Evolutionary conservation across 2,797 vertebrate genomes (phyloP).

Genomic region (Acrossocheilus fasciatus): DNA sequence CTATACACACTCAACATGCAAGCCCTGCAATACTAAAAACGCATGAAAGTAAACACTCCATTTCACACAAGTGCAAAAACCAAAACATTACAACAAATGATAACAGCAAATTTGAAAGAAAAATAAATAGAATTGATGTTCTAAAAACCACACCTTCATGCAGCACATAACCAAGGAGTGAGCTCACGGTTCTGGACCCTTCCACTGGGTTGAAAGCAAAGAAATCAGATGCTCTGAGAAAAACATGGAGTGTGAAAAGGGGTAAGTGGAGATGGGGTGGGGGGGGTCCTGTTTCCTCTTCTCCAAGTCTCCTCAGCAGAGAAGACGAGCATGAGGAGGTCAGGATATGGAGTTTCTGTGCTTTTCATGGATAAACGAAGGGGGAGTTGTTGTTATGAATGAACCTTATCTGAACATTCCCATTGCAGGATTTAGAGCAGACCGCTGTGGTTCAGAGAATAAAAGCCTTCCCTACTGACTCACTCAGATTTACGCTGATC

Average conservation of each 20-base stretch:
- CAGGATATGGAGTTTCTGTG: slow-evolving; percentile 32
- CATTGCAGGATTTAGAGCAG: slow-evolving; percentile 27
- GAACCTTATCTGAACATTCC: slow-evolving; percentile 59
- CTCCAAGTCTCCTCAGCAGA: slow-evolving; percentile 12
- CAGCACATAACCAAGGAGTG: slow-evolving; percentile 63
- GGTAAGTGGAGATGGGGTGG: neutral
- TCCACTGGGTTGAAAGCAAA: slow-evolving; percentile 30
- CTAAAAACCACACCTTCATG: slow-evolving; percentile 67
- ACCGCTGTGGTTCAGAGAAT: slow-evolving; percentile 27
- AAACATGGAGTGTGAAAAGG: slow-evolving; percentile 12
- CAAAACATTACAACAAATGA: slow-evolving; percentile 54
- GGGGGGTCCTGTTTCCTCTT: slow-evolving; percentile 11
- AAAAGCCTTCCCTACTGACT: slow-evolving; percentile 6
- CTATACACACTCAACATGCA: slow-evolving; percentile 54
- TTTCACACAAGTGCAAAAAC: slow-evolving; percentile 51
- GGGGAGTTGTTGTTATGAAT: slow-evolving; percentile 50
- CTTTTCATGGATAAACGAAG: slow-evolving; percentile 44
- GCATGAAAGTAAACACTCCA: slow-evolving; percentile 11
- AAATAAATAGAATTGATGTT: slow-evolving; percentile 60
- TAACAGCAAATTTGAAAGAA: slow-evolving; percentile 52
- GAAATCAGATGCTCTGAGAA: slow-evolving; percentile 1
- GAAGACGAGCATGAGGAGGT: neutral
- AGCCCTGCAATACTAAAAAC: slow-evolving; percentile 33
- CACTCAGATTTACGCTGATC: neutral
- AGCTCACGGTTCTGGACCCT: slow-evolving; percentile 49